These are phyloP conservation scores for Chrysolina americana DNA, from an alignment of 2,888 invertebrate genomes.

Conservation along the genomic window DNA sequence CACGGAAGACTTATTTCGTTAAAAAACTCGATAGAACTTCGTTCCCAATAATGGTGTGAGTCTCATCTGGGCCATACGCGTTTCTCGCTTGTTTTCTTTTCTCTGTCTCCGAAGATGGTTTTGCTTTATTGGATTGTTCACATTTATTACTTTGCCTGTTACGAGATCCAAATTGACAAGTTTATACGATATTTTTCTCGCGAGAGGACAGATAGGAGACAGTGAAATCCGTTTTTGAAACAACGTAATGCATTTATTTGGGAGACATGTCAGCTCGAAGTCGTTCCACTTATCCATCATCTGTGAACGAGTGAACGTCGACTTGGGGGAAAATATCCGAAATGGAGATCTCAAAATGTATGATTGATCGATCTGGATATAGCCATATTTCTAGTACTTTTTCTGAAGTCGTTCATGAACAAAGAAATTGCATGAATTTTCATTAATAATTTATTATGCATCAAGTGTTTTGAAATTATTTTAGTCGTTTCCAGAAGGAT, in stretches of 20 bases:
- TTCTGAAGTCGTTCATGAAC: not conserved
- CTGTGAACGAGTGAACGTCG: not conserved
- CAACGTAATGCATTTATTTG: constrained; percentile 23
- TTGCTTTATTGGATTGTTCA: constrained; percentile 45
- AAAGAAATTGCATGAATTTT: not conserved
- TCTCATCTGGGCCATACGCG: constrained; percentile 29
- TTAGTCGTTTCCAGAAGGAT: too few species aligned
- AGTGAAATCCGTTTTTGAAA: constrained; percentile 17
- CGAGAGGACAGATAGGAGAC: constrained; percentile 20
- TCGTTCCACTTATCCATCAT: constrained; percentile 20
- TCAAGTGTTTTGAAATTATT: too few species aligned
- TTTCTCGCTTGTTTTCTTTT: constrained; percentile 33
- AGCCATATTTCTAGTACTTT: too few species aligned
- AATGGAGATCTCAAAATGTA: not conserved
- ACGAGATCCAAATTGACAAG: constrained; percentile 42
- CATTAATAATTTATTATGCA: not conserved
- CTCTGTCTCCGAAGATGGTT: constrained; percentile 20
- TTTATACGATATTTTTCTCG: constrained; percentile 37
- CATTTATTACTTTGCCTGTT: constrained; percentile 41
- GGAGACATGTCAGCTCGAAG: constrained; percentile 5
- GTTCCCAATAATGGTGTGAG: constrained; percentile 38
- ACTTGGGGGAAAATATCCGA: not conserved
- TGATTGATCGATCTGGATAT: not conserved
- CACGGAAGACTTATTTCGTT: constrained; percentile 48
- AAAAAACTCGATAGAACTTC: constrained; percentile 43